These are phyloP conservation scores for Stegostoma tigrinum DNA, from an alignment of 2,113 vertebrate genomes.

Conservation along the genomic window DNA sequence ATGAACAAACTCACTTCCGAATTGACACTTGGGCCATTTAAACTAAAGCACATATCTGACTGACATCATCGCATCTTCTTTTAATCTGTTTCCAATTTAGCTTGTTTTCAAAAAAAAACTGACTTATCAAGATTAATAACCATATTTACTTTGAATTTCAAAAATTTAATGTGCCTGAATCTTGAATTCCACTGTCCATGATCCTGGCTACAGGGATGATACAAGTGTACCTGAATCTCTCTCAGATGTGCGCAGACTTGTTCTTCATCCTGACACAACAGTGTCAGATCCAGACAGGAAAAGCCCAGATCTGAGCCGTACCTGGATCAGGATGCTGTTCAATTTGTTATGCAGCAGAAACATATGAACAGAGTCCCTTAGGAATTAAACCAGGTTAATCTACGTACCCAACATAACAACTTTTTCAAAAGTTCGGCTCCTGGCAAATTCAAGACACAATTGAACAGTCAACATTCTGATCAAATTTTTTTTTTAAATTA, in stretches of 20 bases:
- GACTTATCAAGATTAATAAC: background rate
- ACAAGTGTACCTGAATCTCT: background rate
- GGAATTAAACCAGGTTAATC: background rate
- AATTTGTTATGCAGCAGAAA: background rate
- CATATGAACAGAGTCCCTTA: background rate
- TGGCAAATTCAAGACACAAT: background rate
- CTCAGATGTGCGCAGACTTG: background rate
- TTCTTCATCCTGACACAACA: background rate
- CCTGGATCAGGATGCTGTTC: background rate
- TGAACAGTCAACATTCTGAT: background rate
- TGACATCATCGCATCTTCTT: background rate
- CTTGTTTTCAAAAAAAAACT: background rate
- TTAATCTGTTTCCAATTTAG: background rate
- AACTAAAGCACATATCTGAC: background rate
- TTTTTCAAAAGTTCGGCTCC: background rate
- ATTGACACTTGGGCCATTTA: background rate
- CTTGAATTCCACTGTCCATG: background rate
- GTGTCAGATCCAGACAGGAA: background rate
- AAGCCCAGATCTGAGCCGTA: background rate
- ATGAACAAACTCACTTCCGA: background rate
- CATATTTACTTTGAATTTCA: background rate
- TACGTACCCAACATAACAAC: background rate
- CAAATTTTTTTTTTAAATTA: no score
- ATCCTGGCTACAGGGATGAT: background rate
- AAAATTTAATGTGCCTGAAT: background rate